These are phyloP conservation scores for Toxonevra muliebris DNA, from an alignment of 2,888 invertebrate genomes.

Conservation along the genomic window DNA sequence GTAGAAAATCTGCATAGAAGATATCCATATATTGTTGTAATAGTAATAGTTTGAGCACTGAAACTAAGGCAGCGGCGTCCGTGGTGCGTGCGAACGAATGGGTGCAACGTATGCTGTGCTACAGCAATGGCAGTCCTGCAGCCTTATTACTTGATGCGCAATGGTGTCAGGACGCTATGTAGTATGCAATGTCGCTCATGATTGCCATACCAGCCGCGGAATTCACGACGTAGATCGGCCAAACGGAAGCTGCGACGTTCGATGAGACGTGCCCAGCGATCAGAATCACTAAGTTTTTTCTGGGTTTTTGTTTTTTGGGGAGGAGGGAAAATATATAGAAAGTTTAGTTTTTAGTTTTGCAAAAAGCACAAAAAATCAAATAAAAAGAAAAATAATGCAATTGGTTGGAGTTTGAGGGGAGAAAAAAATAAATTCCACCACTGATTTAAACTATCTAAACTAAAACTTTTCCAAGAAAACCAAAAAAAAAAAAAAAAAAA, in stretches of 20 bases:
- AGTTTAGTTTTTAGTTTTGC: conserved; percentile 44
- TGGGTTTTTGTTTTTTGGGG: conserved; percentile 41
- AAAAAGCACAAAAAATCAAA: conserved; percentile 3
- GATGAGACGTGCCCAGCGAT: conserved; percentile 61
- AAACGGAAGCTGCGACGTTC: conserved; percentile 57
- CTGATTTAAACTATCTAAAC: too few relatives aligned
- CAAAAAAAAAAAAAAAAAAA: too few relatives aligned
- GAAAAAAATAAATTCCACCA: conserved; percentile 9
- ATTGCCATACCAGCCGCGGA: conserved; percentile 63
- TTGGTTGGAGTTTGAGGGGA: neutral
- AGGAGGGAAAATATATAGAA: conserved; percentile 35
- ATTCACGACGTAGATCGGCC: conserved; percentile 57
- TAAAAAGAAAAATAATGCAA: neutral
- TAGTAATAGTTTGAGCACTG: conserved; percentile 34
- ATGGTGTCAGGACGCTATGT: conserved; percentile 59
- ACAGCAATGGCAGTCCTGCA: neutral
- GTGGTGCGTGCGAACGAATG: neutral
- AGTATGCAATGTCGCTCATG: conserved; percentile 63
- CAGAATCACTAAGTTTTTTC: conserved; percentile 58
- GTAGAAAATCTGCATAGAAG: conserved; percentile 33
- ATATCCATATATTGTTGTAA: conserved; percentile 14
- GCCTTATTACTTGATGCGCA: conserved; percentile 53
- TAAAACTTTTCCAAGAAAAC: too few relatives aligned
- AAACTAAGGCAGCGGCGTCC: neutral
- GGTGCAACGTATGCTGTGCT: neutral